Conservation (phyloP, 2,113 vertebrate genomes). For the Corynorhinus townsendii region DNA sequence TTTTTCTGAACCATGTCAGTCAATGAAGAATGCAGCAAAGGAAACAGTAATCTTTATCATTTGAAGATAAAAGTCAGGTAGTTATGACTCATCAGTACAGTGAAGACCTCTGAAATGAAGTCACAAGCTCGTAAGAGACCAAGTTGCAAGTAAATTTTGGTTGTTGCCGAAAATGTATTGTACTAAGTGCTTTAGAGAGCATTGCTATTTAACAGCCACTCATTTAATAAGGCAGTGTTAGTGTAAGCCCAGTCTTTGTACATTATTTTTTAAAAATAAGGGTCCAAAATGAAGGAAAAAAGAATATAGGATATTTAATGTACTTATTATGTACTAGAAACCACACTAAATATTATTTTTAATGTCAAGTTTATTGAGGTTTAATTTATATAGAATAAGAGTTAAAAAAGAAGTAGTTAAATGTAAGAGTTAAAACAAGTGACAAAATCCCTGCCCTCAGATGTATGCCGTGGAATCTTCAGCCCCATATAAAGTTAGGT, state of each 20-base stretch:
- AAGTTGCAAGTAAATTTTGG: not conserved
- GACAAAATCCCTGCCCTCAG: not conserved
- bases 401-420: not conserved
- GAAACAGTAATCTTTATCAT: not conserved
- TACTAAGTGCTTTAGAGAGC: not conserved
- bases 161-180: not conserved
- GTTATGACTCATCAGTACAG: not conserved
- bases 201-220: not conserved
- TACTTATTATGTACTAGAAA: not conserved
- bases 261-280: not conserved
- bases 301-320: not conserved
- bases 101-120: not conserved
- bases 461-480: not conserved
- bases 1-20: not conserved
- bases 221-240: not conserved
- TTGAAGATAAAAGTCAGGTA: not conserved
- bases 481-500: not conserved
- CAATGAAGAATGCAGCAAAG: not conserved
- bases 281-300: not conserved
- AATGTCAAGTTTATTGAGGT: not conserved
- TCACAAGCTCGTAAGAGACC: not conserved
- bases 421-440: not conserved
- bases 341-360: not conserved
- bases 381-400: not conserved
- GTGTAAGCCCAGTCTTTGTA: not conserved